Conservation (phyloP, 2,113 vertebrate genomes). For the Carassius gibelio region DNA sequence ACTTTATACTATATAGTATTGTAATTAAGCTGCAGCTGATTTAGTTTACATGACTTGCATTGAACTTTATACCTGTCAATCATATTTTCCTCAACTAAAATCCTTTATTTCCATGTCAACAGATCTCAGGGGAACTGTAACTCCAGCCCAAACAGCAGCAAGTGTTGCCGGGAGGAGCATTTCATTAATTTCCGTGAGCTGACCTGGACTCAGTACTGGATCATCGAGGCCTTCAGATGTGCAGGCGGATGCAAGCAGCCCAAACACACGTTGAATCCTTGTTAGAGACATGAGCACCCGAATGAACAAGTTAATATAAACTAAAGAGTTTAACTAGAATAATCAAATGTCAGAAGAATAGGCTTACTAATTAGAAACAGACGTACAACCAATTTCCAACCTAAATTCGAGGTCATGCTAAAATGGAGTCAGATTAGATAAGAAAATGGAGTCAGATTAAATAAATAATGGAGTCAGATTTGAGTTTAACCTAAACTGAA, state of each 20-base stretch:
- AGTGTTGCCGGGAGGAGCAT: conserved; percentile 75
- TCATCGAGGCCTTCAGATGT: conserved; percentile 74
- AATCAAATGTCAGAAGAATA: too few species aligned
- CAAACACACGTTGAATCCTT: too few species aligned
- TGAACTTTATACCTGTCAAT: not conserved
- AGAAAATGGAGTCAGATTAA: too few species aligned
- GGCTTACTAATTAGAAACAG: too few species aligned
- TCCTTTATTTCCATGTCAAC: conserved; percentile 28
- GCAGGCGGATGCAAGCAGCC: conserved; percentile 69
- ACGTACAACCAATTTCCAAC: too few species aligned
- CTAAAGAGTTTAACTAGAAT: conserved; percentile 68
- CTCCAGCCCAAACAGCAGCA: conserved; percentile 47
- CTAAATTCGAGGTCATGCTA: too few species aligned
- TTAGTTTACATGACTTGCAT: not conserved
- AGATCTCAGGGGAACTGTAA: conserved; percentile 76
- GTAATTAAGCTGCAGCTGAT: not conserved
- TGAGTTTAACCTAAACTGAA: too few species aligned
- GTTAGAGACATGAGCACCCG: too few species aligned
- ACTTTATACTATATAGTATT: conserved; percentile 77
- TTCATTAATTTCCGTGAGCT: conserved; percentile 75
- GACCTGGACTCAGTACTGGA: conserved; percentile 74
- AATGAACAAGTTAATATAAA: conserved; percentile 64
- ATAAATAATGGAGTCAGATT: too few species aligned
- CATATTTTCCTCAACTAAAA: not conserved
- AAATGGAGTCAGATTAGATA: too few species aligned